Evolutionary conservation across 2,888 invertebrate genomes (phyloP), one percentile per base, ranked within the genome.

Genomic region (Phoenoteleia sp.): DNA sequence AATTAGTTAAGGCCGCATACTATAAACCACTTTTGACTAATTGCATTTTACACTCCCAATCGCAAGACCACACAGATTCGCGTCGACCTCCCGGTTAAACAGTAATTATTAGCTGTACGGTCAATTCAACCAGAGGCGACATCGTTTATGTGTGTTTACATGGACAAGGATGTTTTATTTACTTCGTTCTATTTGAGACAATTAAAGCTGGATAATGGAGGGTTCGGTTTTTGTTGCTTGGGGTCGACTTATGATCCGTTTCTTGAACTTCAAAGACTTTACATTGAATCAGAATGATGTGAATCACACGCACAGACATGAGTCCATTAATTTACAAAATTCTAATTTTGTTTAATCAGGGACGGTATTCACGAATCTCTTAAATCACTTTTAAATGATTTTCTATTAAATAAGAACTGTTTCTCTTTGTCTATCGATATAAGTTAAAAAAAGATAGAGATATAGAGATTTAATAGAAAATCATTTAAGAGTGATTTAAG

Each of bases 31-130:
- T 85, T 81, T 88, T 89, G 91, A 91, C 89, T 90, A 91, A 92
- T 91, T 90, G 88, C 88, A 87, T 86, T 89, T 89, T 90, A 86
- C 89, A 90, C 87, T 84, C 83, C 84, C 84, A 87, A 84, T 81
- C 82, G 62, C 86, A 86, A 84, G 89, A 89, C 90, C 89, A 88
- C 88, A 88, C 88, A 86, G 84, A 75, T 82, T 39, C 54, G 69
- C 77, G 67, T 67, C 85, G 86, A 87, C 85, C 89, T 89, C 87
- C 84, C 85, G 85, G 87, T 90, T 89, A 86, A 90, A 89, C 88
- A 85, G 88, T 92, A 91, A 91, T 92, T 92, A 91, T 92, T 91
- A 90, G 90, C 89, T 89, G 81, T 82, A 85, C 87, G 88, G 90
- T 92, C 90, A 91, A 91, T 92, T 91, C 89, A 90, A 89, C 86